Conservation (phyloP, 2,113 vertebrate species). For the Rhinopomastus cyanomelas region DNA sequence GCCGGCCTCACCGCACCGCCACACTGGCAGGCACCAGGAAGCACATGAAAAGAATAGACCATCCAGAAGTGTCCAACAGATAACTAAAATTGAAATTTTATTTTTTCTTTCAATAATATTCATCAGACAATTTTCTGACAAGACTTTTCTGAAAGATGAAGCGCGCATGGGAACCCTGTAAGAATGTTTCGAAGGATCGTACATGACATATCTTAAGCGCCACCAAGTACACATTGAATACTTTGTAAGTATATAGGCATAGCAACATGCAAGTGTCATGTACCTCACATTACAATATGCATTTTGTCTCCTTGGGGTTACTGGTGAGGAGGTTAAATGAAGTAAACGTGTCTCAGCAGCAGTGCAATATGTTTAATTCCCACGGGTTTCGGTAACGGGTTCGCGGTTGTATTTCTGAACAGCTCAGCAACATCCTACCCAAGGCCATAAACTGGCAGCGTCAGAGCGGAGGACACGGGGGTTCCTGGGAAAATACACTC, state of each 20-base stretch:
- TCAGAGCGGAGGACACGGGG: neutral
- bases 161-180: slow-evolving; percentile 82
- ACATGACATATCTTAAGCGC: slow-evolving; percentile 81
- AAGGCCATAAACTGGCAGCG: slow-evolving; percentile 35
- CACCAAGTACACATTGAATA: slow-evolving; percentile 85
- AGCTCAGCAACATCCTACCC: slow-evolving; percentile 52
- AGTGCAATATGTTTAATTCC: slow-evolving; percentile 73
- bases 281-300: slow-evolving; percentile 84
- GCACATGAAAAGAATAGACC: slow-evolving; percentile 76
- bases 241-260: slow-evolving; percentile 86
- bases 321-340: slow-evolving; percentile 52
- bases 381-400: slow-evolving; percentile 4
- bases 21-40: slow-evolving; percentile 25
- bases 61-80: slow-evolving; percentile 81
- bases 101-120: slow-evolving; percentile 78
- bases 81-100: slow-evolving; percentile 83
- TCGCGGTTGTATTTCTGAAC: slow-evolving; percentile 12
- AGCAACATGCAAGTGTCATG: slow-evolving; percentile 85
- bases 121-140: slow-evolving; percentile 80
- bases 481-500: slow-evolving; percentile 12
- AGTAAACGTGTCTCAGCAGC: slow-evolving; percentile 50
- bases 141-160: slow-evolving; percentile 80
- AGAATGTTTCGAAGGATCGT: slow-evolving; percentile 79
- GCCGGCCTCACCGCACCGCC: slow-evolving; percentile 24
- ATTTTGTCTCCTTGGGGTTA: slow-evolving; percentile 75